These are phyloP conservation scores for Lasioglossum zephyrum DNA, from an alignment of 2,888 invertebrate species.

Conservation along the genomic window DNA sequence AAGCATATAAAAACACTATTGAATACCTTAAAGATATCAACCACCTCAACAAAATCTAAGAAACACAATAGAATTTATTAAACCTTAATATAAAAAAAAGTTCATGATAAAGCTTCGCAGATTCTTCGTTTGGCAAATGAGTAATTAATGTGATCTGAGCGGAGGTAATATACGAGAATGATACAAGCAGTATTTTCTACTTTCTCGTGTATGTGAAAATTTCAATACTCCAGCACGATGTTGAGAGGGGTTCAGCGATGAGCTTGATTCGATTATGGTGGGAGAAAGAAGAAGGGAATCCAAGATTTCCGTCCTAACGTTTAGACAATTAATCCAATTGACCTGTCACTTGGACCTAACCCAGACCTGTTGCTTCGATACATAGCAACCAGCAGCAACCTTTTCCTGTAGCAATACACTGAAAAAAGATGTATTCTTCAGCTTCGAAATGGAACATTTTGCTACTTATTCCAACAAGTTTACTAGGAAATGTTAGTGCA, in stretches of 20 bases:
- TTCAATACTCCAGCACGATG: neutral
- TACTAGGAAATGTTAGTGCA: too few relatives aligned
- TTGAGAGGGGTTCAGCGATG: neutral
- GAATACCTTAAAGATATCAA: too few relatives aligned
- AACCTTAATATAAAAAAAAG: too few relatives aligned
- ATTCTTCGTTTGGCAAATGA: neutral
- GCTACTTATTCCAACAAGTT: neutral
- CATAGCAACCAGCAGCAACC: neutral
- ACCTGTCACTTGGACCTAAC: constrained; percentile 2
- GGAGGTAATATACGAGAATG: too few relatives aligned
- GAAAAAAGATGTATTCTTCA: neutral
- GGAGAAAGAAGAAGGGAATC: neutral
- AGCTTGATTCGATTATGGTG: neutral
- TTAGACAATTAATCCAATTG: constrained; percentile 14
- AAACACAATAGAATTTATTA: too few relatives aligned
- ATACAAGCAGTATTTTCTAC: neutral
- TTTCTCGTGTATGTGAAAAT: neutral
- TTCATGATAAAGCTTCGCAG: neutral
- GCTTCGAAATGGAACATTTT: neutral
- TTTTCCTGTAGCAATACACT: neutral
- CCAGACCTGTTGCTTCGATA: constrained; percentile 6
- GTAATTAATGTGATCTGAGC: neutral
- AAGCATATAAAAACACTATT: too few relatives aligned
- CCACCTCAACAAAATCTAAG: too few relatives aligned
- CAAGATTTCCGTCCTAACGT: constrained; percentile 7